These are phyloP conservation scores for Diglossa cyanea DNA, from an alignment of 2,797 vertebrate genomes.

Conservation along the genomic window DNA sequence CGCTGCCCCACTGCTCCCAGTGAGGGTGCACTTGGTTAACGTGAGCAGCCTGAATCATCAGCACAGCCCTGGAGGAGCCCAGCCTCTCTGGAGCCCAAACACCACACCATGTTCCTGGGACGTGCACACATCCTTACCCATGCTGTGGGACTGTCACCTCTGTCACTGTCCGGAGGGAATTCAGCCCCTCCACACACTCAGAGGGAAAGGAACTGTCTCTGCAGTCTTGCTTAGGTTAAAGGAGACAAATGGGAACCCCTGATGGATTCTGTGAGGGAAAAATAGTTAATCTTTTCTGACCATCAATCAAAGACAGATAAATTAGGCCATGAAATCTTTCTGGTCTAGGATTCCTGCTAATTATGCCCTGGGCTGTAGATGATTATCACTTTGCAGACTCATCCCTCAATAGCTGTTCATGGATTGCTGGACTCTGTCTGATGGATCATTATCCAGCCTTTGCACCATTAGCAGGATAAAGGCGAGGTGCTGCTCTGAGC, in stretches of 20 bases:
- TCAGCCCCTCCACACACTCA: not conserved
- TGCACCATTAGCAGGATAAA: not conserved
- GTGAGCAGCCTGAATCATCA: not conserved
- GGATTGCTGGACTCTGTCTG: not conserved
- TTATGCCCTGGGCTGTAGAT: not conserved
- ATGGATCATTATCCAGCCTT: not conserved
- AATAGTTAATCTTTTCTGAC: not conserved
- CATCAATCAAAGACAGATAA: not conserved
- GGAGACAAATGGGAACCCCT: not conserved
- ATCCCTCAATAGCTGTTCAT: not conserved
- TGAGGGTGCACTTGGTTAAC: not conserved
- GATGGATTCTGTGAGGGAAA: not conserved
- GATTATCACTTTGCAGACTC: not conserved
- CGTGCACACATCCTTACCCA: rapidly evolving
- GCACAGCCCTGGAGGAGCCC: not conserved
- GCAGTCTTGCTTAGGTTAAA: not conserved
- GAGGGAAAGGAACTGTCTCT: not conserved
- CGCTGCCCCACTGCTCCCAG: not conserved
- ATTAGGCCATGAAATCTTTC: not conserved
- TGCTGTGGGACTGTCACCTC: not conserved
- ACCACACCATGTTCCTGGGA: not conserved
- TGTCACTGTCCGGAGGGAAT: not conserved
- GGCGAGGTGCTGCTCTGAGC: not conserved
- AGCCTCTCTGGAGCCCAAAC: not conserved
- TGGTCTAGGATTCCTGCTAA: not conserved